Conservation (phyloP, 1,140 invertebrate genomes). For the Penaeus chinensis region DNA sequence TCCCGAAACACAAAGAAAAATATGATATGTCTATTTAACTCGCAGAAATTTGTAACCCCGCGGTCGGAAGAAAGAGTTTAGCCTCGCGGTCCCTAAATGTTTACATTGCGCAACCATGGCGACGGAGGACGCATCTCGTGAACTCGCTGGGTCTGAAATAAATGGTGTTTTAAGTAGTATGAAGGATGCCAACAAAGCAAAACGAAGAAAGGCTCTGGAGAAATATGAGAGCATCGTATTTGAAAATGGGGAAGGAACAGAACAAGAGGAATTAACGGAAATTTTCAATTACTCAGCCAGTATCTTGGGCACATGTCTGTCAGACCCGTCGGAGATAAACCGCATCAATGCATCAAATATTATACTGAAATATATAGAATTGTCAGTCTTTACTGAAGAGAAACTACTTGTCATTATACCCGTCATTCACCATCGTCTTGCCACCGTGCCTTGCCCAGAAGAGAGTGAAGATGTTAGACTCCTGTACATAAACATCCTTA, state of each 20-base stretch:
- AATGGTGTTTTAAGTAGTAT: constrained; percentile 43
- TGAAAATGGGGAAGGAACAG: not conserved
- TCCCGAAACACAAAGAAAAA: too few species aligned
- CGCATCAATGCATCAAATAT: constrained; percentile 35
- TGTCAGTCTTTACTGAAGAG: not conserved
- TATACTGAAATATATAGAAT: constrained; percentile 17
- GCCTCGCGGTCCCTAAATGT: not conserved
- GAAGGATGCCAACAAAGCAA: constrained; percentile 39
- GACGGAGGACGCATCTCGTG: constrained; percentile 23
- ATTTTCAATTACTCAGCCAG: constrained; percentile 31
- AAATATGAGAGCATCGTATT: constrained; percentile 10
- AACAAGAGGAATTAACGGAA: not conserved
- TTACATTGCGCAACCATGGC: constrained; percentile 46
- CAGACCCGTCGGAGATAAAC: constrained; percentile 36
- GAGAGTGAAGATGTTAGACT: constrained; percentile 50
- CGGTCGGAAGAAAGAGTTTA: not conserved
- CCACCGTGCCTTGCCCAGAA: constrained; percentile 11
- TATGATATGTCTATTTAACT: not conserved
- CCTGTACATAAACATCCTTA: constrained; percentile 22
- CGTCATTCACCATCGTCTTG: constrained; percentile 40
- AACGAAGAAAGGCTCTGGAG: constrained; percentile 45
- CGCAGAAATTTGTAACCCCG: not conserved
- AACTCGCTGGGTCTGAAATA: not conserved
- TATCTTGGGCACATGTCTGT: constrained; percentile 16
- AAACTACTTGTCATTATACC: constrained; percentile 41